Percentiles rank a stretch among this genome's conserved stretches.
These are phyloP conservation scores for Condylura cristata DNA, from an alignment of 2,113 vertebrate species.

Conservation along the genomic window DNA sequence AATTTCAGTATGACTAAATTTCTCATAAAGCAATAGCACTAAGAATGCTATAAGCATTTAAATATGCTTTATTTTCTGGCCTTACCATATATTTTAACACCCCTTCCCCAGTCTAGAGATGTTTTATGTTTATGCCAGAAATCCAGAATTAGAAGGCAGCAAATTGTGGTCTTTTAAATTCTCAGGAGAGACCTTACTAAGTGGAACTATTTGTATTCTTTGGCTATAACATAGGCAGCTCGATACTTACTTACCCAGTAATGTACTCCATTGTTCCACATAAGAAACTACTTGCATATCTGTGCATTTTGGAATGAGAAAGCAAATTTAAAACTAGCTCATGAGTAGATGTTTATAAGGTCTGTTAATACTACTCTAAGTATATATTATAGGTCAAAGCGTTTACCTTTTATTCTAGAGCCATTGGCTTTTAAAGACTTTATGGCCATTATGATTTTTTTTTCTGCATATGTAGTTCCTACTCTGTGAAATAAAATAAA, in stretches of 20 bases:
- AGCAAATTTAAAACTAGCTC: neutral
- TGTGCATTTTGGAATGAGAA: neutral
- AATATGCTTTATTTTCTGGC: slow-evolving; percentile 33
- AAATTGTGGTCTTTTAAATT: slow-evolving; percentile 58
- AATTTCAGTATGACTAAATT: slow-evolving; percentile 46
- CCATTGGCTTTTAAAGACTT: neutral
- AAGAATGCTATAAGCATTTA: slow-evolving; percentile 52
- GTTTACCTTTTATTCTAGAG: neutral
- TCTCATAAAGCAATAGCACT: slow-evolving; percentile 64
- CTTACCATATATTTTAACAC: slow-evolving; percentile 23
- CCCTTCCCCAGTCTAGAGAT: neutral
- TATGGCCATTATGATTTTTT: neutral
- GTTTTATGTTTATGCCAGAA: slow-evolving; percentile 62
- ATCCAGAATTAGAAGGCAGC: slow-evolving; percentile 42
- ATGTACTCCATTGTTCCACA: neutral
- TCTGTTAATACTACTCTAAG: neutral
- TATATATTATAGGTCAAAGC: neutral
- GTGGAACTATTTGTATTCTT: slow-evolving; percentile 51
- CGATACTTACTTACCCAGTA: neutral
- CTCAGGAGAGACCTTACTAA: slow-evolving; percentile 10
- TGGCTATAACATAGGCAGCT: slow-evolving; percentile 6
- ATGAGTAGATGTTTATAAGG: neutral
- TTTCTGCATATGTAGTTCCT: neutral
- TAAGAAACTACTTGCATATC: neutral
- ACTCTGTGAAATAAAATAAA: neutral